phyloP scores from a whole-genome alignment of 2,888 invertebrate species.

The Anticlea derivata region DNA sequence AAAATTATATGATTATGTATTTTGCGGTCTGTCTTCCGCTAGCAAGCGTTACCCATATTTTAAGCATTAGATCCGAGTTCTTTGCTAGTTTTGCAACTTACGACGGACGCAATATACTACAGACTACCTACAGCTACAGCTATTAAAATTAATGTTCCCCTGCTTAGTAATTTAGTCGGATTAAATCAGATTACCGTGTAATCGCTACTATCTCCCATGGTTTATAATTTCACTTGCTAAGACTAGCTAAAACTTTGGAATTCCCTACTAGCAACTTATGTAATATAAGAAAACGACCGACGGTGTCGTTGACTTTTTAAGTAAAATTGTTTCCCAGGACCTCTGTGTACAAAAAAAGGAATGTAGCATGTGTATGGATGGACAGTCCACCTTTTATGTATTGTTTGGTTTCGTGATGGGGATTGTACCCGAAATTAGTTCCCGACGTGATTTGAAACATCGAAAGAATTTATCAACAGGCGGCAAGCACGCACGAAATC shows the following conservation, averaged over 20 bases:
- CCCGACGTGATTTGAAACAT: constrained; percentile 22
- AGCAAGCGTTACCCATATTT: too few species aligned
- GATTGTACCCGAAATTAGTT: constrained; percentile 34
- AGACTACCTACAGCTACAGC: neutral
- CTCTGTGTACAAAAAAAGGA: constrained; percentile 47
- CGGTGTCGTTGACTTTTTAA: constrained; percentile 50
- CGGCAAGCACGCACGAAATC: constrained; percentile 32
- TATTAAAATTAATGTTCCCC: constrained; percentile 19
- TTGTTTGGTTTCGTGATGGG: constrained; percentile 36
- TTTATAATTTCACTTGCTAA: constrained; percentile 32
- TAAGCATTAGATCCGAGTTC: neutral
- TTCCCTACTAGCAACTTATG: constrained; percentile 30
- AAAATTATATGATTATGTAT: too few species aligned
- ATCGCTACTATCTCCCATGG: constrained; percentile 47
- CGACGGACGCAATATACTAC: neutral
- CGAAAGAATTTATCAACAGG: constrained; percentile 15
- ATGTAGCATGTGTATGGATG: constrained; percentile 43
- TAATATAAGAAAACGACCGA: constrained; percentile 43
- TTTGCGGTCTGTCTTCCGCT: too few species aligned
- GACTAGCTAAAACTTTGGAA: constrained; percentile 39
- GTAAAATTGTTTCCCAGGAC: constrained; percentile 42
- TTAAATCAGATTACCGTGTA: constrained; percentile 47
- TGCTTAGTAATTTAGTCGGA: constrained; percentile 30
- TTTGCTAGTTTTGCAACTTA: constrained; percentile 6
- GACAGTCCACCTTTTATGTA: constrained; percentile 38